Evolutionary conservation across 2,113 vertebrate species (phyloP).

Genomic region (Motacilla alba): DNA sequence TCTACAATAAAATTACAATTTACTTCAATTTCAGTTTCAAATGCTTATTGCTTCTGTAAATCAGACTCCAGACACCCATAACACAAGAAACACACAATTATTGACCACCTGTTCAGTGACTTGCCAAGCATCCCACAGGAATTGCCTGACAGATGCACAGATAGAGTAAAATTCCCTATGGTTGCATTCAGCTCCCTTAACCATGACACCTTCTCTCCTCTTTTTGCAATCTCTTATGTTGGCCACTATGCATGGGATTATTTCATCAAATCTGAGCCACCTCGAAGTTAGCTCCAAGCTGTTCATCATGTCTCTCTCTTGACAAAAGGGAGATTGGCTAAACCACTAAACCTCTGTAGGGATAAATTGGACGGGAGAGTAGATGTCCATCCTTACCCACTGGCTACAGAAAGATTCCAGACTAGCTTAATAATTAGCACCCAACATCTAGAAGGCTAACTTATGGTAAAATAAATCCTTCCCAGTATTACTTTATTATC

Average conservation of each 20-base stretch:
- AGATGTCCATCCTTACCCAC: neutral
- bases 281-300: neutral
- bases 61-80: constrained; percentile 64
- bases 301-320: neutral
- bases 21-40: constrained; percentile 57
- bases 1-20: constrained; percentile 57
- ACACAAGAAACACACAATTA: constrained; percentile 64
- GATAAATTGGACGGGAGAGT: neutral
- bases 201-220: constrained; percentile 49
- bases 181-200: constrained; percentile 53
- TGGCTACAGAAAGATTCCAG: neutral
- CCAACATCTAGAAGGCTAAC: neutral
- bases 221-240: neutral
- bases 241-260: neutral
- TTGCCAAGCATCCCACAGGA: constrained; percentile 51
- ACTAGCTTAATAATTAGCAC: neutral
- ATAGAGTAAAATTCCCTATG: constrained; percentile 52
- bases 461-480: neutral
- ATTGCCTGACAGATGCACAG: constrained; percentile 57
- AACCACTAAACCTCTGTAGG: neutral
- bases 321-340: neutral
- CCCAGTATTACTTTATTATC: neutral
- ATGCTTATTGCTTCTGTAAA: constrained; percentile 59
- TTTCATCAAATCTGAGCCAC: constrained; percentile 5
- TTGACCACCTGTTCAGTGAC: constrained; percentile 64